Evolutionary conservation across 2,888 invertebrate genomes (phyloP), one percentile per base, ranked within the genome.

Genomic region (Plebejus anna): DNA sequence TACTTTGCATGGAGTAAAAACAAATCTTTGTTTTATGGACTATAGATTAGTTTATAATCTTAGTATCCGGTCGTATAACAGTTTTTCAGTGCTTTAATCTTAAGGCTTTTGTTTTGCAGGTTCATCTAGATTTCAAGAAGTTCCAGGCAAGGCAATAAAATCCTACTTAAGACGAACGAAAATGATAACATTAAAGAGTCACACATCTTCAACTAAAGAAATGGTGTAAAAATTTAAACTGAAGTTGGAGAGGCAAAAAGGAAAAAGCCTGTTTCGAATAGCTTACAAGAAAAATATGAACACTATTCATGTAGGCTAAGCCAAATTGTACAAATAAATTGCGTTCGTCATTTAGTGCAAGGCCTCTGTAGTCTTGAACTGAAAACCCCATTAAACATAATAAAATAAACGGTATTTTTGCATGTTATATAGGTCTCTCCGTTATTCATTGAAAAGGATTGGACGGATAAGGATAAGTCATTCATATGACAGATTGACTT

Each of bases 391-490:
- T 88, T 90, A 85, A 80, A 84, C 83, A 88, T 89, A 88, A 90
- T 88, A 86, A 86, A 88, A 82, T 81, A 80, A 89, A 91, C 91
- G 90, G 91, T 92, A 90, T 87, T 87, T 88, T 88, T 80, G 84
- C 84, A 80, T 83, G 85, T 82, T 82, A 87, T 88, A 90, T 88
- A 82, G 88, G 84, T 85, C 87, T 80, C 82, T 78, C 90, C 91
- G 92, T 91, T 91, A 92, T 82, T 85, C 86, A 82, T 85, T 86
- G 86, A 86, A 84, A 88, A 66, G 51, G 85, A 86, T 86, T 80
- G 85, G 84, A 86, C 89, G 88, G 88, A 88, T 89, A 90, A 90
- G 89, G 90, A 88, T 88, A 89, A 88, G 86, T 88, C 86, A 87
- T 84, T 86, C 85, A 82, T 84, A 84, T 85, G 86, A 88, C 89